Evolutionary conservation across 2,113 vertebrate species (phyloP), one percentile per base, ranked within the genome.

Genomic region (Melanerpes formicivorus): DNA sequence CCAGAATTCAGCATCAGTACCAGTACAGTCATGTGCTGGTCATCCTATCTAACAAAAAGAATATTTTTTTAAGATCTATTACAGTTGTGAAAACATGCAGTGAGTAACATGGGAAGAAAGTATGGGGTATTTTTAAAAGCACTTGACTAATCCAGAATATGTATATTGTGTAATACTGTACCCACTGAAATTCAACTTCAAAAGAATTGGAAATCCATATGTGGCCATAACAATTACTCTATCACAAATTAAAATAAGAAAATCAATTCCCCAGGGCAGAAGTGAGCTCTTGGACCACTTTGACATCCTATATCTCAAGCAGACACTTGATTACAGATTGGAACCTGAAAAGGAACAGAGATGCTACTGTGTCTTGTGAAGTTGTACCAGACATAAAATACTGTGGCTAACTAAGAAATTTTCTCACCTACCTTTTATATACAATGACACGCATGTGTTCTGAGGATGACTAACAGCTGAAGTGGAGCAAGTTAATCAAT

Each of bases 41-140:
- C 62, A 75, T 76, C 93, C 14, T 64, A n/a, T 26, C 29, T 70
- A 88, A 62, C 18, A 80, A 63, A 59, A 52, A 85, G 67, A 88
- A 67, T 23, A 63, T 75, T 94, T 77, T 11, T 71, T 34, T 93
- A 72, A 94, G 62, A 80, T 85, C 80, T 93, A 21, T 50, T 76
- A 37, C 92, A 95, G 65, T 96, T 97, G 72, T 95, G 94, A 95
- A 96, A 96, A 30, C 7, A 26, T 56, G 34, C 34, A 86, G 74
- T 1, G 5, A 88, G 59, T 9, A 88, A 18, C n/a, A 73, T 22
- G 87, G 74, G 46, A 74, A 64, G 63, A 87, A 82, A 54, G 3
- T 2, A 18, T 46, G 23, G 3, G 1, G 2, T 56, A 46, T 74
- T 87, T 90, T 60, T 48, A 44, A 11, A 81, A 79, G 75, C 78